Conservation (phyloP, 2,888 invertebrate species). For the Adineta ricciae region DNA sequence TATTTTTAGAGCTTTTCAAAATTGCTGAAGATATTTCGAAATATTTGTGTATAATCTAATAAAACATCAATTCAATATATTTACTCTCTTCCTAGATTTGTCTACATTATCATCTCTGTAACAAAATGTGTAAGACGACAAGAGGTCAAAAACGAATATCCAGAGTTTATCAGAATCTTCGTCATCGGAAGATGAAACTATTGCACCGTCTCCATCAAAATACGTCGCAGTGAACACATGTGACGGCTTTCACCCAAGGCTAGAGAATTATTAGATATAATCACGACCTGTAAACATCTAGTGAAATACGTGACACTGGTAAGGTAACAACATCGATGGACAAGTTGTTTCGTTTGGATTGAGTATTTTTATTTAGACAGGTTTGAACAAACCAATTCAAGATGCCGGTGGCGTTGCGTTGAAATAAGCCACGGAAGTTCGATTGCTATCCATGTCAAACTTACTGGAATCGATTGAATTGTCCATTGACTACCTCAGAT, state of each 20-base stretch:
- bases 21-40: no score
- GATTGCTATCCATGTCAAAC: neutral
- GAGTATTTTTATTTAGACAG: neutral
- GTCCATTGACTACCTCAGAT: neutral
- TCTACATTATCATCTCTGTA: no score
- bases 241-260: neutral
- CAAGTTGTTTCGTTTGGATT: no score
- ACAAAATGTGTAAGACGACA: no score
- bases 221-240: neutral
- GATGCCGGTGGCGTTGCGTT: neutral
- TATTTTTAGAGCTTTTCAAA: no score
- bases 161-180: no score
- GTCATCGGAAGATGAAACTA: no score
- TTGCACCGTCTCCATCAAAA: neutral
- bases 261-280: neutral
- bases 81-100: no score
- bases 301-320: neutral
- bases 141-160: no score
- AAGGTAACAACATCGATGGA: no score
- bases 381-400: neutral
- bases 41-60: no score
- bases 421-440: neutral
- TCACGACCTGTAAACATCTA: neutral
- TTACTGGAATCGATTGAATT: neutral
- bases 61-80: no score